Base-by-base conservation (phyloP, 2,113 vertebrate genomes). In the Pipra filicauda region DNA sequence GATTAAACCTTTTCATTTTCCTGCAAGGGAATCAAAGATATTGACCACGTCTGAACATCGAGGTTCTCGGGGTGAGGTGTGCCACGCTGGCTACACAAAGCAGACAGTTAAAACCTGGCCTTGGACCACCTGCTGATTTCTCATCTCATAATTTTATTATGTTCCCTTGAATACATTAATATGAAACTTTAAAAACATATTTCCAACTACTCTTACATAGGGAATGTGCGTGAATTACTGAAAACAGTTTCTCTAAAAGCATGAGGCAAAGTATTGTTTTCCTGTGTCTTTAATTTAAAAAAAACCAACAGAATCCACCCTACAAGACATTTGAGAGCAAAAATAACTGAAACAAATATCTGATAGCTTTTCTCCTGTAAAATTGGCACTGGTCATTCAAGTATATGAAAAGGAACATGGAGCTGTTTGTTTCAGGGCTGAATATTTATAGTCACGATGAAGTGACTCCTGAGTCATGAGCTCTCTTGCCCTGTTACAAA, bases 401-500 rank as follows among this genome's bases (percentile, higher is more conserved):
- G 28, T 59, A 67, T 35, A 69, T 35, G 44, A 78, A 78, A 92
- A 94, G 48, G 52, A 94, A 84, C 69, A 33, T 23, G 76, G 88
- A 83, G 65, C 70, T 88, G 66, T 93, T 94, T 88, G 59, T 93
- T 84, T 95, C 83, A 89, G 41, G 69, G 79, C 57, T 66, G 82
- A 92, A 37, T 88, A 81, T 94, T 96, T 97, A 88, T 69, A 95
- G 92, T 69, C 44, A 85, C 21, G 65, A 86, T 86, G 70, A 95
- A 90, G 44, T 93, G 82, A 84, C 46, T 96, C 76, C 85, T 69
- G 76, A 96, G 83, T 86, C 91, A 93, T 81, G 69, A 83, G 92
- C 44, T 93, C 37, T 91, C 44, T n/a, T 65, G 65, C 65, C 73
- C 73, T 91, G 83, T 73, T 86, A 86, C 44, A 91, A 92, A 95